phyloP scores from a whole-genome alignment of 1,140 invertebrate genomes.

The Elysia chlorotica region DNA sequence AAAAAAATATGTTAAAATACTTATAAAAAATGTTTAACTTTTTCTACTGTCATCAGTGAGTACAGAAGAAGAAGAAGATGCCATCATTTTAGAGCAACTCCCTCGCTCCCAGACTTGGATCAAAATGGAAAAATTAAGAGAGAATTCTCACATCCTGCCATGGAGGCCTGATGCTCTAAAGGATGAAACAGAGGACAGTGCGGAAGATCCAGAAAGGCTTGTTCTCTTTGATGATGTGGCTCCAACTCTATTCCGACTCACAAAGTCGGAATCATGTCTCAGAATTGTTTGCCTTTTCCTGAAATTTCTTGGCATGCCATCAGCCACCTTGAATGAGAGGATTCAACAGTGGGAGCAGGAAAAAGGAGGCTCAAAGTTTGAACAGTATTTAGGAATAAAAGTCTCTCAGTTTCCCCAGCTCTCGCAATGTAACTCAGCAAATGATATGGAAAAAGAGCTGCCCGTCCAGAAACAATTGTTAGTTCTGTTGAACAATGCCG shows the following conservation, averaged over 20 bases:
- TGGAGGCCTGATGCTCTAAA: conserved; percentile 55
- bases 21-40: too few relatives aligned
- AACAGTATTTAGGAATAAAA: neutral
- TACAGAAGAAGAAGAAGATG: conserved; percentile 47
- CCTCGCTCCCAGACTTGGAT: conserved; percentile 57
- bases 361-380: neutral
- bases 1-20: too few relatives aligned
- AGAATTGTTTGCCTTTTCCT: conserved; percentile 56
- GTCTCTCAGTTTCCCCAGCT: neutral
- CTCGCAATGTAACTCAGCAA: neutral
- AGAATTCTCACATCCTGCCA: conserved; percentile 62
- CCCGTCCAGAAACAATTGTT: conserved; percentile 1
- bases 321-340: neutral
- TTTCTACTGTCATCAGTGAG: conserved; percentile 33
- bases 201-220: conserved; percentile 63
- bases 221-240: conserved; percentile 63
- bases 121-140: conserved; percentile 59
- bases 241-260: conserved; percentile 52
- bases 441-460: conserved; percentile 19
- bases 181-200: conserved; percentile 59
- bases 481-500: conserved; percentile 24
- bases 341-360: neutral
- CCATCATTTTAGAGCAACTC: conserved; percentile 37
- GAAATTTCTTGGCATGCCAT: conserved; percentile 53
- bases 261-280: conserved; percentile 44